These are phyloP conservation scores for Phenganax subtilis DNA, from an alignment of 92 coral and sea anemone genomes.

Conservation along the genomic window DNA sequence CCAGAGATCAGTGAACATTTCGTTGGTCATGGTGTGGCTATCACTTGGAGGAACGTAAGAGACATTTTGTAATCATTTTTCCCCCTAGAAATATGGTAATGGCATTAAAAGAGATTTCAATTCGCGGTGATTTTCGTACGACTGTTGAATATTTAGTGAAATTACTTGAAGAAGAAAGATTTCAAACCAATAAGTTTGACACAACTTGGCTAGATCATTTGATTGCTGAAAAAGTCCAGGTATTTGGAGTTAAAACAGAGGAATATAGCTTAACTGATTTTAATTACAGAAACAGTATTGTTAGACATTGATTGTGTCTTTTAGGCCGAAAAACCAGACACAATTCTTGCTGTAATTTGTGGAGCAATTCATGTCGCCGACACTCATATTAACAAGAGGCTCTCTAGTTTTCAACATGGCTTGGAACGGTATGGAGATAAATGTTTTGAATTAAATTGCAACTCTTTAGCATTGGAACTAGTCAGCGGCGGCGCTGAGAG, in stretches of 20 bases:
- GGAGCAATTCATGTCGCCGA: constrained; percentile 96
- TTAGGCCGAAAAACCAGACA: constrained; percentile 91
- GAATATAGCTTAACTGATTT: neutral
- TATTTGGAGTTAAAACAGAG: constrained; percentile 3
- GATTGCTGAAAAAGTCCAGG: constrained; percentile 84
- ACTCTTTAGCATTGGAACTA: neutral
- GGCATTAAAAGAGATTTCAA: constrained; percentile 93
- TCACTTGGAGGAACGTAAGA: neutral
- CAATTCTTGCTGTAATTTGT: constrained; percentile 84
- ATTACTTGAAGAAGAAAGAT: constrained; percentile 79
- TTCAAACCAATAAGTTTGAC: constrained; percentile 70
- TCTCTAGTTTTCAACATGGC: constrained; percentile 78
- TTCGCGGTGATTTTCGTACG: constrained; percentile 96
- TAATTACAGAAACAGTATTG: neutral
- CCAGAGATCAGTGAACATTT: too few species aligned
- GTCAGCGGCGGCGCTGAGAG: too few species aligned
- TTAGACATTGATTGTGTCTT: neutral
- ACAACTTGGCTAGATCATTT: constrained; percentile 95
- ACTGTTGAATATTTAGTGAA: constrained; percentile 91
- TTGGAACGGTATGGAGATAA: constrained; percentile 65
- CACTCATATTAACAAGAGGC: constrained; percentile 67
- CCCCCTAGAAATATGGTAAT: constrained; percentile 69
- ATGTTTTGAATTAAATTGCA: neutral
- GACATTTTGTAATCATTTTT: neutral
- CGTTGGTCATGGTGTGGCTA: neutral